Percentiles rank a stretch among this genome's conserved stretches.
Evolutionary conservation across 2,888 invertebrate species (phyloP).

Genomic region (Micoletzkya japonica): DNA sequence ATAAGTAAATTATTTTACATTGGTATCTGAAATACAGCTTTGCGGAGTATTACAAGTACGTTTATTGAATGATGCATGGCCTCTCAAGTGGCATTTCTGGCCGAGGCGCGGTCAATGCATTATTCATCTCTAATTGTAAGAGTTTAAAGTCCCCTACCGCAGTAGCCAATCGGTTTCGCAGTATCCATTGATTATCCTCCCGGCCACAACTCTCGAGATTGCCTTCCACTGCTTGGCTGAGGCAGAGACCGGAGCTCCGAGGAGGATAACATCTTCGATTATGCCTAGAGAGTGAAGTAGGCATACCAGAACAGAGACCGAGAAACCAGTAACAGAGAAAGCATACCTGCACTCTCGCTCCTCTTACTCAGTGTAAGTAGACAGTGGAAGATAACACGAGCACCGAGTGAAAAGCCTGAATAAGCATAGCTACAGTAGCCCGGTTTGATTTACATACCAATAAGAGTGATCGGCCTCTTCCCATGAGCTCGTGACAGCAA

Average conservation of each 20-base stretch:
- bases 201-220: slow-evolving; percentile 70
- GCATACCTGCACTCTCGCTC: slow-evolving; percentile 49
- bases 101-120: too few species aligned
- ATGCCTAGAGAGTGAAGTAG: slow-evolving; percentile 70
- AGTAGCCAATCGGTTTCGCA: slow-evolving; percentile 74
- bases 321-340: too few species aligned
- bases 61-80: too few species aligned
- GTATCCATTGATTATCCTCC: slow-evolving; percentile 74
- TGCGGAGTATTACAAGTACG: too few species aligned
- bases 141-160: slow-evolving; percentile 60
- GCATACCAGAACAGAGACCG: too few species aligned
- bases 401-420: slow-evolving; percentile 72
- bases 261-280: slow-evolving; percentile 73
- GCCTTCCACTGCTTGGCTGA: slow-evolving; percentile 69
- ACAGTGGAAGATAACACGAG: slow-evolving; percentile 74
- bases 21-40: too few species aligned
- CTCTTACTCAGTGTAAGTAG: slow-evolving; percentile 68
- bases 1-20: too few species aligned
- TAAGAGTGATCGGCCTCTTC: slow-evolving; percentile 73
- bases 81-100: too few species aligned
- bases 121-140: not conserved
- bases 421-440: too few species aligned
- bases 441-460: slow-evolving; percentile 56
- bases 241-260: slow-evolving; percentile 74
- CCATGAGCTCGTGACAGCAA: slow-evolving; percentile 72